Conservation (phyloP, 2,113 vertebrate genomes). For the Arothron firmamentum region DNA sequence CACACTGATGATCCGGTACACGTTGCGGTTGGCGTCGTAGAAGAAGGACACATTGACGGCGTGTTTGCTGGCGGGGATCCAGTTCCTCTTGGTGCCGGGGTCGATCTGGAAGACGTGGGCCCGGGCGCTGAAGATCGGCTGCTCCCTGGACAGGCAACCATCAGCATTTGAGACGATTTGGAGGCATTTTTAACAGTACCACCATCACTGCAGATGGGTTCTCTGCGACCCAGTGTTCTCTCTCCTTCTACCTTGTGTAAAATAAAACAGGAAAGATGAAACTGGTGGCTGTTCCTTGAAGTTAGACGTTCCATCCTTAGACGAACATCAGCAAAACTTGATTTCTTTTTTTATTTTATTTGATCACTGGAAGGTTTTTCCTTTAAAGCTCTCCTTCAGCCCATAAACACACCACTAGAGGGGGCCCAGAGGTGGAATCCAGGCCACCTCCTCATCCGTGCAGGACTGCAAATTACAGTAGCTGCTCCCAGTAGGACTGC, state of each 20-base stretch:
- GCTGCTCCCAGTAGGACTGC: slow-evolving; percentile 36
- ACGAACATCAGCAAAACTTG: too few relatives aligned
- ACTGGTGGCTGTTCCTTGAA: too few relatives aligned
- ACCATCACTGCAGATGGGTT: too few relatives aligned
- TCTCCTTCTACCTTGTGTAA: too few relatives aligned
- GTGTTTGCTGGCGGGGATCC: slow-evolving; percentile 95
- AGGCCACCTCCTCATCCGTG: slow-evolving; percentile 16
- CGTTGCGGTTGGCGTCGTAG: slow-evolving; percentile 87
- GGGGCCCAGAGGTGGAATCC: slow-evolving; percentile 10
- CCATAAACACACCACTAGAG: too few relatives aligned
- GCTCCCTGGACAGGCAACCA: slow-evolving; percentile 79
- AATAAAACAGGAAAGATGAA: too few relatives aligned
- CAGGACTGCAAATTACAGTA: slow-evolving; percentile 12
- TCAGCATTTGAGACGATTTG: background rate
- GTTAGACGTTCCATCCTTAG: too few relatives aligned
- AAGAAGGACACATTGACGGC: slow-evolving; percentile 94
- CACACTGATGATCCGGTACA: slow-evolving; percentile 97
- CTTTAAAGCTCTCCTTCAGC: too few relatives aligned
- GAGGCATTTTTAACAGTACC: too few relatives aligned
- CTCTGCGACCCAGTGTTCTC: too few relatives aligned
- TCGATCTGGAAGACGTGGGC: slow-evolving; percentile 98
- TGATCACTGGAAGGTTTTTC: too few relatives aligned
- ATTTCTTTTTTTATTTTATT: too few relatives aligned
- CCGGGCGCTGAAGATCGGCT: slow-evolving; percentile 92
- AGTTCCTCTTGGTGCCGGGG: slow-evolving; percentile 91